These are phyloP conservation scores for Panurus biarmicus DNA, from an alignment of 2,113 vertebrate species.

Conservation along the genomic window DNA sequence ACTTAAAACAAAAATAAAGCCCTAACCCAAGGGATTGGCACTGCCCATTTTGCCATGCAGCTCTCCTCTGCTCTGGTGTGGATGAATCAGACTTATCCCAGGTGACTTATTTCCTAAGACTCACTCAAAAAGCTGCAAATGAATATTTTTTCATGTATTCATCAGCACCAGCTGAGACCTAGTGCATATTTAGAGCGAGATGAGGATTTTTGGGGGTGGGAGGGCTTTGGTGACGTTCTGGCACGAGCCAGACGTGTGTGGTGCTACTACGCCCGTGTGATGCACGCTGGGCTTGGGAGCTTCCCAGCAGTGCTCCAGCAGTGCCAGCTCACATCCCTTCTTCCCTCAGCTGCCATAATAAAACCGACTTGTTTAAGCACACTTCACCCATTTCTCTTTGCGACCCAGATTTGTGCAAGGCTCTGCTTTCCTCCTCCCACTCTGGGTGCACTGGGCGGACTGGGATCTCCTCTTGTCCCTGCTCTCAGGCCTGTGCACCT, in stretches of 20 bases:
- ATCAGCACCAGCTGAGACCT: not conserved
- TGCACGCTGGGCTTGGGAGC: not conserved
- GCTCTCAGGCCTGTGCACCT: not conserved
- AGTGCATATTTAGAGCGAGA: not conserved
- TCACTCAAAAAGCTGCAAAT: not conserved
- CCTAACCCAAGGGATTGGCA: not conserved
- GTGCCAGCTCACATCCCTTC: not conserved
- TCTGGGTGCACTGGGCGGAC: not conserved
- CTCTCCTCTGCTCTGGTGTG: fast-evolving
- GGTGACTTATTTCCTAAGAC: not conserved
- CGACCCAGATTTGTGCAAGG: not conserved
- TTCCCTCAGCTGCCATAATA: not conserved
- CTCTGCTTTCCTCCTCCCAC: not conserved
- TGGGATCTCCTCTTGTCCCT: not conserved
- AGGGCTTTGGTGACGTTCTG: not conserved
- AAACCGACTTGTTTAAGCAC: not conserved
- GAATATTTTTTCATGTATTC: not conserved
- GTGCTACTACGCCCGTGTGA: not conserved
- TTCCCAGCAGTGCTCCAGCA: not conserved
- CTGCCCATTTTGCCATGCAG: not conserved
- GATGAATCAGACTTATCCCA: not conserved
- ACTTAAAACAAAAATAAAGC: not conserved
- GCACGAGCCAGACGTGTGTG: not conserved
- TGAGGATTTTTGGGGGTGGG: not conserved
- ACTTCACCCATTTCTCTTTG: not conserved